Percentiles rank a stretch among this genome's conserved stretches.
phyloP scores from a whole-genome alignment of 2,113 vertebrate species.

The Cynocephalus volans region DNA sequence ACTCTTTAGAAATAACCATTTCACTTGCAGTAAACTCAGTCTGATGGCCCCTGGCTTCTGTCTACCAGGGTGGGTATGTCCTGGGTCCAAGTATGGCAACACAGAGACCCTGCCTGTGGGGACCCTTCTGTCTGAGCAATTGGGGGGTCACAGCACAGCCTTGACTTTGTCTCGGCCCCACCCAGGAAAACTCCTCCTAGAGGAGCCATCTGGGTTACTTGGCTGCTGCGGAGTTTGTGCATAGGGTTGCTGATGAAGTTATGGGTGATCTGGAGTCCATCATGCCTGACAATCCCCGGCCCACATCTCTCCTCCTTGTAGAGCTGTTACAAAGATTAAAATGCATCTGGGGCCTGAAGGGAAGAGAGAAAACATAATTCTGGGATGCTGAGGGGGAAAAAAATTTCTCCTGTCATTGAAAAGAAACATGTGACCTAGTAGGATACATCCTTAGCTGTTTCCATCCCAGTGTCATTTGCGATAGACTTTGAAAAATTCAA shows the following conservation, averaged over 20 bases:
- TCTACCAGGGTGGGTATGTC: not conserved
- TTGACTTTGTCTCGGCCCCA: not conserved
- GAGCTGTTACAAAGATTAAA: constrained; percentile 9
- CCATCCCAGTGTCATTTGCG: not conserved
- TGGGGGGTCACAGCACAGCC: not conserved
- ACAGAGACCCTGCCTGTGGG: not conserved
- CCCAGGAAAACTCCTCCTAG: not conserved
- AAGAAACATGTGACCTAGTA: constrained; percentile 13
- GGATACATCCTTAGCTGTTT: not conserved
- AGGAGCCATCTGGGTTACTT: not conserved
- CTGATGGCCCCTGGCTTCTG: not conserved
- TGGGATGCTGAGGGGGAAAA: not conserved
- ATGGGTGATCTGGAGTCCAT: constrained; percentile 46
- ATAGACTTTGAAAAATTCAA: not conserved
- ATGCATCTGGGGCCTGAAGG: constrained; percentile 49
- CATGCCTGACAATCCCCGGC: not conserved
- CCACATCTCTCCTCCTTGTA: not conserved
- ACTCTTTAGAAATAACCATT: not conserved
- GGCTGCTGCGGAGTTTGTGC: not conserved
- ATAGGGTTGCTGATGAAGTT: not conserved
- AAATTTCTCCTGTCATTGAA: not conserved
- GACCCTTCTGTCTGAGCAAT: not conserved
- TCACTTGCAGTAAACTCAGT: not conserved
- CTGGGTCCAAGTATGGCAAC: not conserved
- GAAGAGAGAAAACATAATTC: constrained; percentile 41